Percentiles rank a stretch among this genome's conserved stretches.
These are phyloP conservation scores for Synanthedon myopaeformis DNA, from an alignment of 2,888 invertebrate species.

Conservation along the genomic window DNA sequence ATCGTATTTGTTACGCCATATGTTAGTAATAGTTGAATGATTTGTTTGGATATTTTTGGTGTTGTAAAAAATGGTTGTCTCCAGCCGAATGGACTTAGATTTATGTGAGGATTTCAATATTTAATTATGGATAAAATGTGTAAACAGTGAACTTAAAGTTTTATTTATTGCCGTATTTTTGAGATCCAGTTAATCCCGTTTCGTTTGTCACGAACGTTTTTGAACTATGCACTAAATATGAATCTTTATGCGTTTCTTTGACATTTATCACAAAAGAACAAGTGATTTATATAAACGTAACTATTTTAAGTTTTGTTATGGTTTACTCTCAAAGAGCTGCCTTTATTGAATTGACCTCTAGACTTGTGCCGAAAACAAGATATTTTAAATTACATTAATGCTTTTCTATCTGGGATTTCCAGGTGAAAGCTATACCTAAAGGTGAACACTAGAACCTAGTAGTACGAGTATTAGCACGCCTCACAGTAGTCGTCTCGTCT, in stretches of 20 bases:
- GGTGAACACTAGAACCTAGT: too few species aligned
- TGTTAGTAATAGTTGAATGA: slow-evolving; percentile 58
- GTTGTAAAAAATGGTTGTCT: slow-evolving; percentile 19
- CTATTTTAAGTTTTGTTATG: slow-evolving; percentile 5
- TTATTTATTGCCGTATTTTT: slow-evolving; percentile 47
- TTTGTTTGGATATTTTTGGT: slow-evolving; percentile 57
- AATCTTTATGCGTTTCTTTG: slow-evolving; percentile 57
- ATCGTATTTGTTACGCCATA: slow-evolving; percentile 63
- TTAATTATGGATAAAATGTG: slow-evolving; percentile 50
- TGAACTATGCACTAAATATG: slow-evolving; percentile 55
- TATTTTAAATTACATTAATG: too few species aligned
- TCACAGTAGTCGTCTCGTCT: too few species aligned
- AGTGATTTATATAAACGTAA: slow-evolving; percentile 46
- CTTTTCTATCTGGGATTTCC: too few species aligned
- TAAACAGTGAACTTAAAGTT: slow-evolving; percentile 58
- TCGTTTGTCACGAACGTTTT: slow-evolving; percentile 24
- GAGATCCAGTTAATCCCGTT: slow-evolving; percentile 40
- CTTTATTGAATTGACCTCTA: slow-evolving; percentile 30
- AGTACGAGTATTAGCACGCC: too few species aligned
- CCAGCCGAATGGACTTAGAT: slow-evolving; percentile 33
- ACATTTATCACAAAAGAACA: slow-evolving; percentile 64
- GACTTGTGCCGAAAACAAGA: slow-evolving; percentile 15
- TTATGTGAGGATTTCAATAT: slow-evolving; percentile 60
- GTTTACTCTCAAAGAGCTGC: slow-evolving; percentile 20
- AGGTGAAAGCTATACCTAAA: too few species aligned